Base-by-base conservation (phyloP, 2,113 vertebrate species). In the Nibea coibor region DNA sequence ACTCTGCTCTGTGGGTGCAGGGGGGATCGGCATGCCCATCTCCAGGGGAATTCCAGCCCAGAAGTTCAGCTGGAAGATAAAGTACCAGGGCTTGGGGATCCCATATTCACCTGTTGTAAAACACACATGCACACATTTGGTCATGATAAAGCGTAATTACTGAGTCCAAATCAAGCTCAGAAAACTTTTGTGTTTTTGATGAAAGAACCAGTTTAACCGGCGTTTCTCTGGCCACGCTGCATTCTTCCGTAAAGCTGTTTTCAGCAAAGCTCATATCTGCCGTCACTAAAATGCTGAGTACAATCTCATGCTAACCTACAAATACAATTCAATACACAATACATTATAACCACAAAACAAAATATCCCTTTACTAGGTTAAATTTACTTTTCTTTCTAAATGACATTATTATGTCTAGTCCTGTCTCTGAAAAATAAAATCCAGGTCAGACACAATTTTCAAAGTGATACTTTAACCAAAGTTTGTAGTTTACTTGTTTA, bases 61-160 rank as follows among this genome's bases (percentile, higher is more conserved):
- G 90, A 96, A 98, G 84, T 96, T 98, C 76, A 93, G 77, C 88
- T 94, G 92, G 88, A 97, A 96, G 62, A 96, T 93, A 75, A 98
- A 98, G 87, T 97, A 93, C 97, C 97, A 98, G 0, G 96, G 96
- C 26, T 93, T 95, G 0, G 97, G 97, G 31, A 98, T 95, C 59
- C 97, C 97, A 0, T 95, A 99, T 70, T 96, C 94, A 75, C 97
- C 97, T 98, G 80, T 17, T 31, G 68, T 7, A 61, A 79, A n/a
- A 81, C 15, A 75, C 7, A 48, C 10, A 24, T 8, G 0, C 15
- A 72, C 20, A 56, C 16, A 61, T 47, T 39, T 7, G 57, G 12
- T 1, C 45, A 48, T 12, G 4, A 35, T 11, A 3, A 61, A 10
- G 5, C 7, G 1, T 9, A 39, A 39, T 39, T 39, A 39, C 22